These are phyloP conservation scores for Tetragonula carbonaria DNA, from an alignment of 2,888 invertebrate species.

Conservation along the genomic window DNA sequence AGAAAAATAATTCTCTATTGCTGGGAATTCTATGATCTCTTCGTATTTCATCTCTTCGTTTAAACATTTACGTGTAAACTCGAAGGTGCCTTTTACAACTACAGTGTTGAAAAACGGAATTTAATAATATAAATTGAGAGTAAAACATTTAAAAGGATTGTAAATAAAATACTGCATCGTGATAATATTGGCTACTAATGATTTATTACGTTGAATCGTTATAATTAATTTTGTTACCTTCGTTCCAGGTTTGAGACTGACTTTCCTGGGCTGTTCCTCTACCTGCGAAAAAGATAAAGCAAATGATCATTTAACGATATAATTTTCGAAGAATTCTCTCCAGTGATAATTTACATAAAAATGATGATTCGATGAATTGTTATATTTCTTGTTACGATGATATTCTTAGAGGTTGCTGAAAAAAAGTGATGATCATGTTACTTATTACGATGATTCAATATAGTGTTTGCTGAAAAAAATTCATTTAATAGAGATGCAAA, in stretches of 20 bases:
- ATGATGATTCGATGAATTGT: slow-evolving; percentile 14
- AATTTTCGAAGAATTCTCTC: too few relatives aligned
- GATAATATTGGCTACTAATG: too few relatives aligned
- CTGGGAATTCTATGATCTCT: too few relatives aligned
- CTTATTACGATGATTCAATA: background rate
- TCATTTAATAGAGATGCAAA: slow-evolving; percentile 2
- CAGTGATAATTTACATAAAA: background rate
- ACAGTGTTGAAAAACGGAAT: too few relatives aligned
- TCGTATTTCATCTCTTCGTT: too few relatives aligned
- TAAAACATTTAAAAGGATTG: too few relatives aligned
- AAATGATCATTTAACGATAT: background rate
- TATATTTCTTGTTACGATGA: slow-evolving; percentile 26
- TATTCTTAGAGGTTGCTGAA: slow-evolving; percentile 14
- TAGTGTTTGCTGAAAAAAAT: slow-evolving; percentile 27
- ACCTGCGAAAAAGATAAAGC: slow-evolving; percentile 74
- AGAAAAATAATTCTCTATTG: too few relatives aligned
- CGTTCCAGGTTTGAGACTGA: slow-evolving; percentile 74
- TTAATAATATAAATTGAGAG: too few relatives aligned
- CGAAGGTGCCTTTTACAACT: too few relatives aligned
- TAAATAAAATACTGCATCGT: too few relatives aligned
- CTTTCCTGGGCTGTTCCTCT: slow-evolving; percentile 75
- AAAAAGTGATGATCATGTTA: slow-evolving; percentile 5
- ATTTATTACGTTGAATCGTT: too few relatives aligned
- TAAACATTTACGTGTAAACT: too few relatives aligned
- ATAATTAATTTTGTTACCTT: slow-evolving; percentile 70